Evolutionary conservation across 2,797 vertebrate species (phyloP).

Genomic region (Percopsis omiscomaycus): DNA sequence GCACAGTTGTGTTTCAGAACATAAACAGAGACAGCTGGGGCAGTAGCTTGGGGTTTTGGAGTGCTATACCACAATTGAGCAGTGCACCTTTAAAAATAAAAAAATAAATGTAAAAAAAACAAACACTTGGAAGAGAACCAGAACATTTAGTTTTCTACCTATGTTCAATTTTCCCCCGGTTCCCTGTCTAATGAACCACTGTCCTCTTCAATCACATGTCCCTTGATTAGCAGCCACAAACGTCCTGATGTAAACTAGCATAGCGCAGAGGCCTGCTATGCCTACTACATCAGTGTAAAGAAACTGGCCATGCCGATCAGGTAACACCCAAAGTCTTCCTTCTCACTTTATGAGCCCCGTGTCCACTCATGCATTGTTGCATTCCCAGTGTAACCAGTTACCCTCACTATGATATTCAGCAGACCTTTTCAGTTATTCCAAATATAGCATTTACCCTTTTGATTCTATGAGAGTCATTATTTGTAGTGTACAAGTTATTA

Average conservation of each 20-base stretch:
- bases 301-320: constrained; percentile 71
- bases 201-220: too few species aligned
- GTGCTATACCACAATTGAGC: too few species aligned
- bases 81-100: too few species aligned
- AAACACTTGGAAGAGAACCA: too few species aligned
- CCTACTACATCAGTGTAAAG: constrained; percentile 28
- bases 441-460: constrained; percentile 66
- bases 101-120: too few species aligned
- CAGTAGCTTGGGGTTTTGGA: too few species aligned
- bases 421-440: constrained; percentile 63
- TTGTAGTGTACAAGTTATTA: constrained; percentile 81
- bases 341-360: constrained; percentile 62
- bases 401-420: constrained; percentile 67
- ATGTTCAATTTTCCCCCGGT: too few species aligned
- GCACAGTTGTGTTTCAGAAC: too few species aligned
- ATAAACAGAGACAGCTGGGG: too few species aligned
- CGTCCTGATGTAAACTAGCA: constrained; percentile 8
- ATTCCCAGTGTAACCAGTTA: constrained; percentile 58
- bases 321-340: constrained; percentile 85
- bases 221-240: background rate
- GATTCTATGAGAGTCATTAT: constrained; percentile 73
- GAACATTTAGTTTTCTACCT: too few species aligned
- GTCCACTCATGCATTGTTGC: constrained; percentile 68
- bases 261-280: constrained; percentile 19
- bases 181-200: too few species aligned